Conservation (phyloP, 2,113 vertebrate genomes). For the Clarias magur region DNA sequence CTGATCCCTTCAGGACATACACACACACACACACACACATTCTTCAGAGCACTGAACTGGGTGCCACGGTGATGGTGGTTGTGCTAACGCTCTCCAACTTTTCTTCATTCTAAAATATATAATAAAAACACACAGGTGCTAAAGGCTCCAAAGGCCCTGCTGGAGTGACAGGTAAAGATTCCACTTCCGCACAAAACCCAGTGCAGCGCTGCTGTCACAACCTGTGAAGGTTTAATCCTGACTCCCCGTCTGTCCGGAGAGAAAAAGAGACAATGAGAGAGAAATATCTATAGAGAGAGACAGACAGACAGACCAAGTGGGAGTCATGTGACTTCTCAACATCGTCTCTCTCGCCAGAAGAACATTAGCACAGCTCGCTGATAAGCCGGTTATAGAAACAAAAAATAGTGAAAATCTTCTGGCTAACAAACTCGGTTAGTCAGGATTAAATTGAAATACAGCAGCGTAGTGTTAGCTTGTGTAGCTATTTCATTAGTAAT, state of each 20-base stretch:
- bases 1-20: neutral
- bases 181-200: conserved; percentile 14
- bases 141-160: conserved; percentile 1
- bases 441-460: neutral
- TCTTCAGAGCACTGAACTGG: neutral
- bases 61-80: neutral
- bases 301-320: neutral
- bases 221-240: conserved; percentile 19
- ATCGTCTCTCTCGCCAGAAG: neutral
- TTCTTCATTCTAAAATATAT: neutral
- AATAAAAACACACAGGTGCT: neutral
- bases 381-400: neutral
- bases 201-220: conserved; percentile 33
- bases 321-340: too few relatives aligned
- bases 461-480: neutral
- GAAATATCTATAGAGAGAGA: neutral
- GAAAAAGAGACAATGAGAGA: too few relatives aligned
- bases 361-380: neutral
- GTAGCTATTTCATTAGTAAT: neutral
- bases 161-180: neutral
- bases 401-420: neutral
- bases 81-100: neutral
- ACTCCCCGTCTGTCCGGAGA: neutral
- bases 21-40: neutral
- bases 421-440: neutral